Evolutionary conservation across 1,140 invertebrate genomes (phyloP).

Genomic region (Bombus affinis): DNA sequence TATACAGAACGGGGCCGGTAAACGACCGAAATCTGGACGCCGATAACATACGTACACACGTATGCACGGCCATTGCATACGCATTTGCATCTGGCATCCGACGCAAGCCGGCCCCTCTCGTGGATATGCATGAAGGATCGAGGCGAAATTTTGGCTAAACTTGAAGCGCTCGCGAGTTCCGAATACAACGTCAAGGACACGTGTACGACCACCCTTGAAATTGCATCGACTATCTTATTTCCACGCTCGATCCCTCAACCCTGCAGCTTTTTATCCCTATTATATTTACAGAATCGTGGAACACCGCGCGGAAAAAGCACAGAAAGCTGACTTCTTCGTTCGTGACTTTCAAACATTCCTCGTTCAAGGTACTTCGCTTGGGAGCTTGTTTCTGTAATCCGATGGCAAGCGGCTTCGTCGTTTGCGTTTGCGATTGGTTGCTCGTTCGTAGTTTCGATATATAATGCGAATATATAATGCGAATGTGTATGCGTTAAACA

Average conservation of each 20-base stretch:
- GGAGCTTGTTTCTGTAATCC: conserved; percentile 12
- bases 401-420: background rate
- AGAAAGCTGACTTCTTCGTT: background rate
- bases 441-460: background rate
- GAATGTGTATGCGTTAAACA: too few relatives aligned
- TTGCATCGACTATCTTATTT: conserved; percentile 34
- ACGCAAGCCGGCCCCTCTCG: conserved; percentile 36
- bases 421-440: background rate
- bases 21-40: conserved; percentile 61
- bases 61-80: conserved; percentile 35
- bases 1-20: conserved; percentile 24
- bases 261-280: background rate
- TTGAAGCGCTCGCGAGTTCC: conserved; percentile 60
- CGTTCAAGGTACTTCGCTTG: background rate
- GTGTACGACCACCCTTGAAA: conserved; percentile 23
- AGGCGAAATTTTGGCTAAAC: conserved; percentile 70
- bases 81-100: conserved; percentile 61
- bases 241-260: background rate
- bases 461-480: background rate
- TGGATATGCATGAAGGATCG: conserved; percentile 72
- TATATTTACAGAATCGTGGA: background rate
- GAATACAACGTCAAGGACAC: conserved; percentile 31
- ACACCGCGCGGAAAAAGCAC: background rate
- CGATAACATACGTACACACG: conserved; percentile 61
- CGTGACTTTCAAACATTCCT: conserved; percentile 6